Conservation (phyloP, 2,888 invertebrate species). For the Phragmatobia fuliginosa region DNA sequence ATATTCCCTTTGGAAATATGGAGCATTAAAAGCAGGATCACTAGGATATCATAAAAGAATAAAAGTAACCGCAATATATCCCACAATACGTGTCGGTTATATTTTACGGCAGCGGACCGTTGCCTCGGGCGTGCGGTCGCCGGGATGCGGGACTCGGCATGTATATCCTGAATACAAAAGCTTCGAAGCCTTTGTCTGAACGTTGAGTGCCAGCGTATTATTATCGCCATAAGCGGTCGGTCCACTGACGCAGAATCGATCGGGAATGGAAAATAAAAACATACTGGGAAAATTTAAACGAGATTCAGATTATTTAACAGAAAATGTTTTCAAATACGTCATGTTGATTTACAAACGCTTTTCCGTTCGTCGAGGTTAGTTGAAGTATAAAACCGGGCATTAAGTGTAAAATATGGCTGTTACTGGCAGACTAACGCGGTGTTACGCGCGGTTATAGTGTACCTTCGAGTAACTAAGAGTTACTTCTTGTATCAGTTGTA, state of each 20-base stretch:
- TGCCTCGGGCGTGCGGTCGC: slow-evolving; percentile 46
- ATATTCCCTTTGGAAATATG: slow-evolving; percentile 28
- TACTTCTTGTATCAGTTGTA: too few relatives aligned
- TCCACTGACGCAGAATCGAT: background rate
- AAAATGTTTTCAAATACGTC: background rate
- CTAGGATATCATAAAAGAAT: slow-evolving; percentile 40
- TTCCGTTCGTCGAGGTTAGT: too few relatives aligned
- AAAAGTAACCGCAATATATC: slow-evolving; percentile 47
- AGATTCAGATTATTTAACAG: background rate
- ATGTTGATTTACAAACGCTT: too few relatives aligned
- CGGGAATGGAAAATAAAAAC: background rate
- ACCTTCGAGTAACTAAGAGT: too few relatives aligned
- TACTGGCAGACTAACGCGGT: too few relatives aligned
- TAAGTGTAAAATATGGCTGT: too few relatives aligned
- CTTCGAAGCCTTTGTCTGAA: slow-evolving; percentile 40
- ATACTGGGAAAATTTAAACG: background rate
- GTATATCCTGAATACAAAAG: slow-evolving; percentile 30
- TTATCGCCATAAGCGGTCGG: slow-evolving; percentile 26
- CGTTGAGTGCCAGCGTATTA: slow-evolving; percentile 39
- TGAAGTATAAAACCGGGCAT: too few relatives aligned
- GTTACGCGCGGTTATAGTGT: too few relatives aligned
- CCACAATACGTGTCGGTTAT: slow-evolving; percentile 44
- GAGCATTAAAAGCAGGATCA: slow-evolving; percentile 31
- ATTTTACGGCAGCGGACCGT: slow-evolving; percentile 45
- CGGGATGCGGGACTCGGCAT: slow-evolving; percentile 44